Base-by-base conservation (phyloP, 1,140 invertebrate genomes). In the Sitophilus oryzae region DNA sequence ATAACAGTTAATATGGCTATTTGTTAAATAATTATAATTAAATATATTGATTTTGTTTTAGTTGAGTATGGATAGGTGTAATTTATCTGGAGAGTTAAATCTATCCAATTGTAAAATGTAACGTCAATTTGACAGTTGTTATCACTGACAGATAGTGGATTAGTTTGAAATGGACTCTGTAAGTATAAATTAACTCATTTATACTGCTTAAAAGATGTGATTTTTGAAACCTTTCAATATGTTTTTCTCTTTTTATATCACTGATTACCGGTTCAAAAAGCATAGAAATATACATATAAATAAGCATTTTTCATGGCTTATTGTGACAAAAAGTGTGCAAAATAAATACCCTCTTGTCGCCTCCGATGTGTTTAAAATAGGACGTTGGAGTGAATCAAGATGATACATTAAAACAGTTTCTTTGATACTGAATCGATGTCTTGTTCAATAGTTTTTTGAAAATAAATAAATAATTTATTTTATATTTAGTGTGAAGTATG, bases 121-220 rank as follows among this genome's bases (percentile, higher is more conserved):
- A 96, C 1, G 91, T 99, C 0, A 99, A 99, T 76, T 91, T 97
- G 68, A 78, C 96, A 52, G 18, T 96, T 99, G 0, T 98, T 99
- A 60, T 96, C 96, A 0, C 74, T 99, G 3, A 92, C 92, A 25
- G 96, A 96, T 0, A 94, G 96, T 41, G 96, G 99, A 78, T 76
- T 99, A 16, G 94, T 99, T 99, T 74, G 96, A 99, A 81, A 96
- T 99, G 94, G 96, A 99, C 74, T 87, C 87, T 58, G 93, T 96
- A 83, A 86, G 86, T 80, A 52, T 50, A 4, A 1, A 44, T 19
- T 19, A 19, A 14, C 6, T n/a, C n/a, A n/a, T n/a, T n/a, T n/a
- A n/a, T n/a, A n/a, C n/a, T n/a, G n/a, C n/a, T n/a, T n/a, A n/a
- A n/a, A n/a, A n/a, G n/a, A n/a, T n/a, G n/a, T n/a, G n/a, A n/a